Percentiles rank a stretch among this genome's conserved stretches.
Conservation (phyloP, 1,140 invertebrate genomes). For the Pemphigus obesinymphae region DNA sequence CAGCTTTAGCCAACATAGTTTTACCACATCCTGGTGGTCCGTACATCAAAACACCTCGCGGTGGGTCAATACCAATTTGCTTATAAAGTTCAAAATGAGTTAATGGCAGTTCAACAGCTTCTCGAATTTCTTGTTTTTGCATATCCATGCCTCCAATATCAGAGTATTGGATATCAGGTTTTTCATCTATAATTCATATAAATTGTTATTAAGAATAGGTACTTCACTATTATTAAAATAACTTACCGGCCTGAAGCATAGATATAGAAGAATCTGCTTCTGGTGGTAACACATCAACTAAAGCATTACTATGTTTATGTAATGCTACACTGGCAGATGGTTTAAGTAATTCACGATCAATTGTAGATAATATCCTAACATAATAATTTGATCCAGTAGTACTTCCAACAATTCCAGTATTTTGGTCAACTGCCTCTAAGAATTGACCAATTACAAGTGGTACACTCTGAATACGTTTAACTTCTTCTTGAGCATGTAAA, state of each 20-base stretch:
- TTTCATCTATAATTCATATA: slow-evolving; percentile 73
- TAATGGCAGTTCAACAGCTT: slow-evolving; percentile 95
- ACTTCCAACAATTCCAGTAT: slow-evolving; percentile 88
- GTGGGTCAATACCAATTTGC: slow-evolving; percentile 95
- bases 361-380: slow-evolving; percentile 91
- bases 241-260: slow-evolving; percentile 82
- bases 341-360: slow-evolving; percentile 92
- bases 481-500: slow-evolving; percentile 94
- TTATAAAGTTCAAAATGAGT: slow-evolving; percentile 99
- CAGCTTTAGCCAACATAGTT: slow-evolving; percentile 99
- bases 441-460: slow-evolving; percentile 97
- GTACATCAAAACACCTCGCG: slow-evolving; percentile 96
- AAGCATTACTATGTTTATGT: slow-evolving; percentile 96
- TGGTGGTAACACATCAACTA: slow-evolving; percentile 94
- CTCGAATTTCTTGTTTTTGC: slow-evolving; percentile 98
- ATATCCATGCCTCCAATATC: slow-evolving; percentile 99
- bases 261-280: slow-evolving; percentile 97
- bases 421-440: slow-evolving; percentile 95
- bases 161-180: slow-evolving; percentile 93
- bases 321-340: slow-evolving; percentile 93
- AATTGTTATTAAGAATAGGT: neutral
- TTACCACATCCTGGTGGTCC: slow-evolving; percentile 96
- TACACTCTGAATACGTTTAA: slow-evolving; percentile 95
- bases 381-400: slow-evolving; percentile 93
- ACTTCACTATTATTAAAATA: neutral